Percentiles rank a stretch among this genome's conserved stretches.
These are phyloP conservation scores for Cepaea hortensis DNA, from an alignment of 2,888 invertebrate species.

Conservation along the genomic window DNA sequence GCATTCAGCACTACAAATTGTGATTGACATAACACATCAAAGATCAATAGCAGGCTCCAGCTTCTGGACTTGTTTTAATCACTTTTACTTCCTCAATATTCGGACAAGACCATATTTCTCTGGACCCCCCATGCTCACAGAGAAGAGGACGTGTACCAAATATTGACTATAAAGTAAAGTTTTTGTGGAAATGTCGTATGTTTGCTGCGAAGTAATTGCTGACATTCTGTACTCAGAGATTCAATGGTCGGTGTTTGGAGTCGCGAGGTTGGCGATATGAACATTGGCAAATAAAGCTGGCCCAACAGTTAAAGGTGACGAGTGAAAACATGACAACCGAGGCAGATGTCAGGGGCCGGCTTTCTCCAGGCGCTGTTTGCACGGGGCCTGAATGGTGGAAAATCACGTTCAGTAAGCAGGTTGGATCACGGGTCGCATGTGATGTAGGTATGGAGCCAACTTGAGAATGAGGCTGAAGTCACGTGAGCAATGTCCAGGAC, in stretches of 20 bases:
- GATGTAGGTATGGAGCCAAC: conserved; percentile 28
- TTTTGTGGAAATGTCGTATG: not conserved
- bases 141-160: no score
- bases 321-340: conserved; percentile 20
- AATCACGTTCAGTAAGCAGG: conserved; percentile 34
- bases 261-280: not conserved
- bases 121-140: no score
- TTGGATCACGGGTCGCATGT: conserved; percentile 27
- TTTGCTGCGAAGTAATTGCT: not conserved
- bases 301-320: not conserved
- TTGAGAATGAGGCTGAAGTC: not conserved
- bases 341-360: not conserved
- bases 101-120: no score
- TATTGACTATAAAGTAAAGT: no score
- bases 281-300: conserved; percentile 9
- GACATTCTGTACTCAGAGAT: not conserved
- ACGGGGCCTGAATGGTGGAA: not conserved
- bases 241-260: not conserved
- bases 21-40: no score
- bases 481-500: not conserved
- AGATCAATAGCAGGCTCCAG: no score
- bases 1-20: no score
- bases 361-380: conserved; percentile 25
- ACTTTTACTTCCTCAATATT: no score
- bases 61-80: no score